phyloP scores from a whole-genome alignment of 1,140 invertebrate genomes.

The Aphelinus certus region DNA sequence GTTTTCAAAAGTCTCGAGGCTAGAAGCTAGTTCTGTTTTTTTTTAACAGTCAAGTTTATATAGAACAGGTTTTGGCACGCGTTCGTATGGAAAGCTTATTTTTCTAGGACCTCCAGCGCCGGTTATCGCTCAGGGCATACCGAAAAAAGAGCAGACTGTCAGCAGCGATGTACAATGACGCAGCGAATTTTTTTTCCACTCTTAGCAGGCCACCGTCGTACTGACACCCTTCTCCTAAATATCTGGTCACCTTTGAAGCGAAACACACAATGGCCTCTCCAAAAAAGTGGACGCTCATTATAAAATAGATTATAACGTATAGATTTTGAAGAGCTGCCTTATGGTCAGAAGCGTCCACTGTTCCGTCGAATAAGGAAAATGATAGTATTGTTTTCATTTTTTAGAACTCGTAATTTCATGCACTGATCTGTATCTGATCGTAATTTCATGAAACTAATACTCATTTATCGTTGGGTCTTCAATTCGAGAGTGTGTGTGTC shows the following conservation, averaged over 20 bases:
- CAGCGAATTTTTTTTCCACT: conserved; percentile 31
- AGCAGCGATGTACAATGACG: conserved; percentile 16
- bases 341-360: conserved; percentile 3
- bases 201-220: conserved; percentile 16
- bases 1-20: no score
- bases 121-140: neutral
- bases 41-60: neutral
- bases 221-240: neutral
- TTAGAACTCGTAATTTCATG: neutral
- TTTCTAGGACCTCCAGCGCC: conserved; percentile 27
- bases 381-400: conserved; percentile 17
- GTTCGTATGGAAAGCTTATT: neutral
- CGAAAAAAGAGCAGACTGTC: conserved; percentile 13
- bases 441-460: no score
- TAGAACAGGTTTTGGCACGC: conserved; percentile 1
- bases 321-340: conserved; percentile 25
- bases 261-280: neutral
- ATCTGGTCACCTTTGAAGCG: no score
- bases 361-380: conserved; percentile 3
- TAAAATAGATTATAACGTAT: conserved; percentile 1
- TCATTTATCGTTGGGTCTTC: no score
- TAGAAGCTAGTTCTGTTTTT: no score
- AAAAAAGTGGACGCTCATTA: neutral
- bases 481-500: no score
- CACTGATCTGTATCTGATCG: neutral